Percentiles rank a stretch among this genome's conserved stretches.
phyloP scores from a whole-genome alignment of 2,797 vertebrate genomes.

The Crocidura indochinensis region DNA sequence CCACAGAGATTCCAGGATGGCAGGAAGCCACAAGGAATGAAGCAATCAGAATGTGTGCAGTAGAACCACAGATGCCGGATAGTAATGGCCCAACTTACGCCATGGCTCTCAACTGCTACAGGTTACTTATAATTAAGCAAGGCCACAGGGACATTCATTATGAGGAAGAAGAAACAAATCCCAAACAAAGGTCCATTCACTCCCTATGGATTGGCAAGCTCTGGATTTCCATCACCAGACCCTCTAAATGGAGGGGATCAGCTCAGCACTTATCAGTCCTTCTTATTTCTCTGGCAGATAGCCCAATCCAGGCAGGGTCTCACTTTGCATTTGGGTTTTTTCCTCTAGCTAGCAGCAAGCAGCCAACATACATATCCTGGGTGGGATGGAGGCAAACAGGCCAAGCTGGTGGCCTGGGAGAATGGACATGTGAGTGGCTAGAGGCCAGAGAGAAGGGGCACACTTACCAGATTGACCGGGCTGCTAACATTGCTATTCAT shows the following conservation, averaged over 20 bases:
- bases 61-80: neutral
- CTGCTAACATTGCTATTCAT: slow-evolving; percentile 99
- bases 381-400: rapidly evolving
- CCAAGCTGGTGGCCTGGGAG: neutral
- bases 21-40: neutral
- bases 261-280: neutral
- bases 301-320: too few species aligned
- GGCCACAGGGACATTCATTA: too few species aligned
- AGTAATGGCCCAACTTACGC: neutral
- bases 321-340: neutral
- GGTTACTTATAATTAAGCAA: too few species aligned
- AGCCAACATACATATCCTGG: rapidly evolving
- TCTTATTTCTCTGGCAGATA: rapidly evolving
- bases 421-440: neutral
- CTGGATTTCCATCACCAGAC: neutral
- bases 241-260: too few species aligned
- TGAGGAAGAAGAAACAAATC: neutral
- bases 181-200: neutral
- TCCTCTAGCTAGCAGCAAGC: neutral
- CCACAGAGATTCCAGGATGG: neutral
- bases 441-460: neutral
- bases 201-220: too few species aligned
- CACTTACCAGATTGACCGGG: slow-evolving; percentile 98
- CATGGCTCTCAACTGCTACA: neutral
- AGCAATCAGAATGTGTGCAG: neutral